Conservation (phyloP, 2,888 invertebrate genomes). For the Lycocerus yunnanus region DNA sequence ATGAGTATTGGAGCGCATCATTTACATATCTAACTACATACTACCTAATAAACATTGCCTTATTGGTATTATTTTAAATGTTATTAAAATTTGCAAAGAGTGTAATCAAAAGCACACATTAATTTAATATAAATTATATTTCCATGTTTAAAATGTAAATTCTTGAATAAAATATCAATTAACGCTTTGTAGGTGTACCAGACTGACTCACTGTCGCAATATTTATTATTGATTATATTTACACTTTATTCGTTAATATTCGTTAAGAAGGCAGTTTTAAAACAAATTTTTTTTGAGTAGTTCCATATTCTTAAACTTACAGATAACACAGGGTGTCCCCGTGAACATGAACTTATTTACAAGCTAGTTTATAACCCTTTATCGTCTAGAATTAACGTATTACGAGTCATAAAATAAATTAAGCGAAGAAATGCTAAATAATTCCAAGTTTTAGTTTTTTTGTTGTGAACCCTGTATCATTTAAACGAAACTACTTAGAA, state of each 20-base stretch:
- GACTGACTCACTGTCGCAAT: background rate
- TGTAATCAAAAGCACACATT: background rate
- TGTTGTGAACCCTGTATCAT: too few species aligned
- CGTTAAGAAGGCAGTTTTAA: too few species aligned
- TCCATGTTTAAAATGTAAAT: slow-evolving; percentile 1
- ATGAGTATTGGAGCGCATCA: background rate
- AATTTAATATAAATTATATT: background rate
- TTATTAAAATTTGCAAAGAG: background rate
- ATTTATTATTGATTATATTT: background rate
- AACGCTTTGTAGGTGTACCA: background rate
- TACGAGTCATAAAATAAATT: too few species aligned
- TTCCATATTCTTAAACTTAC: too few species aligned
- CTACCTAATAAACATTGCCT: background rate
- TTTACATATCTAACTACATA: background rate
- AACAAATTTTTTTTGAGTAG: too few species aligned
- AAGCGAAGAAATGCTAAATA: too few species aligned
- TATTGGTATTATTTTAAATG: background rate
- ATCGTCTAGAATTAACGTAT: too few species aligned
- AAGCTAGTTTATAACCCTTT: too few species aligned
- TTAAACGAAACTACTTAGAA: too few species aligned
- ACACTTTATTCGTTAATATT: background rate
- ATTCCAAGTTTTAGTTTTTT: too few species aligned
- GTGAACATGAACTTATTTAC: too few species aligned
- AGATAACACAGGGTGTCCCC: too few species aligned
- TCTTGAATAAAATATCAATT: background rate